Evolutionary conservation across 2,888 invertebrate species (phyloP).

Genomic region (Panorpa germanica): DNA sequence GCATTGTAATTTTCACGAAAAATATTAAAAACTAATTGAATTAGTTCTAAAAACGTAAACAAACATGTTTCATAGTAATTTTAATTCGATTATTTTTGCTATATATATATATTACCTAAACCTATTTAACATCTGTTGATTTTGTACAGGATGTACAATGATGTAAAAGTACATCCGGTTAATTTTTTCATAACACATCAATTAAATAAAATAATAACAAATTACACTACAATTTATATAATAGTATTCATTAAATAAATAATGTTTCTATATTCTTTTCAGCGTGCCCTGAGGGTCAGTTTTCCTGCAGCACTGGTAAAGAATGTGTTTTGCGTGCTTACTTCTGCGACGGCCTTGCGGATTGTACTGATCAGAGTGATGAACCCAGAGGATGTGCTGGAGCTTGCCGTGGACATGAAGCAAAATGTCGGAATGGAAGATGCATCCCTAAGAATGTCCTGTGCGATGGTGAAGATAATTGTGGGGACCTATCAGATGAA

Average conservation of each 20-base stretch:
- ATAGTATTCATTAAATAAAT: not conserved
- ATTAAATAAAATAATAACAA: not conserved
- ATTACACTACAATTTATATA: not conserved
- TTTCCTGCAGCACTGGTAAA: slow-evolving; percentile 41
- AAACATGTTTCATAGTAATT: too few relatives aligned
- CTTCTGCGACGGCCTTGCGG: slow-evolving; percentile 49
- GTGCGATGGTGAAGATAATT: slow-evolving; percentile 48
- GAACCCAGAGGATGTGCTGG: slow-evolving; percentile 37
- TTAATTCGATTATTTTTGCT: too few relatives aligned
- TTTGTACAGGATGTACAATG: not conserved
- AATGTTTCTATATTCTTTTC: slow-evolving; percentile 12
- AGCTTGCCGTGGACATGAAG: slow-evolving; percentile 32
- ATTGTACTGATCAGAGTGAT: slow-evolving; percentile 49
- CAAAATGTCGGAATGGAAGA: slow-evolving; percentile 30
- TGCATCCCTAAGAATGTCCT: slow-evolving; percentile 38
- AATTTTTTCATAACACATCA: not conserved
- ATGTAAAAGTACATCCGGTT: not conserved
- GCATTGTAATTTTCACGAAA: too few relatives aligned
- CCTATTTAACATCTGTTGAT: too few relatives aligned
- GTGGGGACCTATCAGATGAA: slow-evolving; percentile 49
- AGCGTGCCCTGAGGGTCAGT: slow-evolving; percentile 29
- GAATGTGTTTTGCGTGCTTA: slow-evolving; percentile 39
- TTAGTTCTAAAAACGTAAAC: too few relatives aligned
- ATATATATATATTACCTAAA: too few relatives aligned
- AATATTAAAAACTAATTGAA: too few relatives aligned